phyloP scores from a whole-genome alignment of 2,113 vertebrate genomes.

The Zosterops hypoxanthus region DNA sequence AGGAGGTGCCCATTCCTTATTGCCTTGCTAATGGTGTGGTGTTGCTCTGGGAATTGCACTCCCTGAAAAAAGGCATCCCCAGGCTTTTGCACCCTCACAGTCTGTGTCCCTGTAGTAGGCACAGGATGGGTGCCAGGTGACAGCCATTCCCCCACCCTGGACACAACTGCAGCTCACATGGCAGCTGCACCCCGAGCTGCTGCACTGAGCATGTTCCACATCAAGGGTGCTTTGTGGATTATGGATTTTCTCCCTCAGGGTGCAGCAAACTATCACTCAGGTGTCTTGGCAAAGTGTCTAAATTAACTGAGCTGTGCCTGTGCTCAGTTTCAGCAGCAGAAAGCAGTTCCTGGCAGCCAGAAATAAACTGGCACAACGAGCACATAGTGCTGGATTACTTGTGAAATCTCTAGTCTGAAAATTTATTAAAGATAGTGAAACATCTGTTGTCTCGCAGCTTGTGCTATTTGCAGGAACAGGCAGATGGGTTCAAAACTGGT shows the following conservation, averaged over 20 bases:
- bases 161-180: neutral
- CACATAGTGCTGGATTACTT: neutral
- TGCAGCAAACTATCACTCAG: fast-evolving
- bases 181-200: neutral
- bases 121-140: neutral
- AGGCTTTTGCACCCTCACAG: neutral
- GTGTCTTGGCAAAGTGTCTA: neutral
- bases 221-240: neutral
- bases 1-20: neutral
- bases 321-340: neutral
- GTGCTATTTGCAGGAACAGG: neutral
- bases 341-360: neutral
- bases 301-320: neutral
- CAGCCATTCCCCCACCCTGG: neutral
- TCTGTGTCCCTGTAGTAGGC: neutral
- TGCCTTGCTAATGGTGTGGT: neutral
- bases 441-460: neutral
- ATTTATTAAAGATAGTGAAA: neutral
- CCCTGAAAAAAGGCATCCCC: neutral
- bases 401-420: neutral
- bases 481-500: neutral
- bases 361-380: neutral
- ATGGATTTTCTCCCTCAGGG: neutral
- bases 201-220: neutral
- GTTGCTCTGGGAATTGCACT: neutral